Evolutionary conservation across 92 coral and sea anemone species (phyloP).

Genomic region (Porites divaricata): DNA sequence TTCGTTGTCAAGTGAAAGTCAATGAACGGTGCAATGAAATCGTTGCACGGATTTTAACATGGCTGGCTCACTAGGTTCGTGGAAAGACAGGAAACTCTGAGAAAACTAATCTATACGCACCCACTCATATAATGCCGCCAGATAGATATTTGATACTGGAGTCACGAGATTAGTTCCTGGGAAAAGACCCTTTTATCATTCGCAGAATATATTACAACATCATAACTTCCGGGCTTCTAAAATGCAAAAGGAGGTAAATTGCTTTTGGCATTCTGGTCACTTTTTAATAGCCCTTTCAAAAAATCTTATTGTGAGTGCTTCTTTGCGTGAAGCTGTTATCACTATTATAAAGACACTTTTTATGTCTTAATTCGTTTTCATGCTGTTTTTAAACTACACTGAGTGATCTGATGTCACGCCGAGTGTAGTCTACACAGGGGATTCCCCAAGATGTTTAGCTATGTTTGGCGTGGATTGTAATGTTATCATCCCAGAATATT

Average conservation of each 20-base stretch:
- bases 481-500: no score
- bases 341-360: not conserved
- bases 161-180: constrained; percentile 12
- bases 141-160: constrained; percentile 6
- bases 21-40: not conserved
- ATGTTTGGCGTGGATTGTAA: no score
- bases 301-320: not conserved
- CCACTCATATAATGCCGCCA: not conserved
- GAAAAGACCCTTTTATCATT: not conserved
- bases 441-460: no score
- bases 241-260: no score
- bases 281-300: no score
- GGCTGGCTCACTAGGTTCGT: not conserved
- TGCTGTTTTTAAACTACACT: no score
- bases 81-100: constrained; percentile 12
- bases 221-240: not conserved
- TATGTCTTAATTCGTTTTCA: no score
- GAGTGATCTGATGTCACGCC: no score
- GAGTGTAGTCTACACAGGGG: no score
- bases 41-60: not conserved
- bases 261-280: no score
- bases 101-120: not conserved
- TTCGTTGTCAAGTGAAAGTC: not conserved
- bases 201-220: no score
- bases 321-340: not conserved